A percentile compares a stretch with the other conserved stretches of the same genome.
Conservation (phyloP, 2,888 invertebrate genomes). For the Oegoconia quadripuncta region DNA sequence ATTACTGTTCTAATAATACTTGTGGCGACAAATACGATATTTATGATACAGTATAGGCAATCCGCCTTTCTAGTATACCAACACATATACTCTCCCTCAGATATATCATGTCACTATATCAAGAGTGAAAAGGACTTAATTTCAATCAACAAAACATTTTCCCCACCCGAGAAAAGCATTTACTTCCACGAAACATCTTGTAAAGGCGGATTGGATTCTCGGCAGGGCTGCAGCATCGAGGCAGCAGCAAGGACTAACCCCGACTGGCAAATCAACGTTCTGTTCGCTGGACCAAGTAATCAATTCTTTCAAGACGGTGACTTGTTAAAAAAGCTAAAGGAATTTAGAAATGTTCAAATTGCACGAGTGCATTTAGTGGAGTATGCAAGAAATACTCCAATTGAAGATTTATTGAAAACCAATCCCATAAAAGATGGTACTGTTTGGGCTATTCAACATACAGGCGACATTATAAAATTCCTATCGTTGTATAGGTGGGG, state of each 20-base stretch:
- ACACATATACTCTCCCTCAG: not conserved
- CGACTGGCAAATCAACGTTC: conserved; percentile 65
- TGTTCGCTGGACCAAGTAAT: not conserved
- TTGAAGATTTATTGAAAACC: conserved; percentile 62
- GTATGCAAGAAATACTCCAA: conserved; percentile 76
- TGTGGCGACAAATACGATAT: too few species aligned
- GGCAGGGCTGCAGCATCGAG: conserved; percentile 82
- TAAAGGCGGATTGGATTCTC: conserved; percentile 53
- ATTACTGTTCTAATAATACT: too few species aligned
- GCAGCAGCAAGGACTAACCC: conserved; percentile 80
- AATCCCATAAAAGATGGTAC: conserved; percentile 59
- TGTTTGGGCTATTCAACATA: conserved; percentile 66
- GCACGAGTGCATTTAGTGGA: conserved; percentile 45
- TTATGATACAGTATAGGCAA: too few species aligned
- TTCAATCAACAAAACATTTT: conserved; percentile 11
- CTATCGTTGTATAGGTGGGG: conserved; percentile 4
- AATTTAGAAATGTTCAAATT: not conserved
- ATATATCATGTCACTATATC: not conserved
- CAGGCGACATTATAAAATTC: not conserved
- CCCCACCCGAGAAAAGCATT: conserved; percentile 47
- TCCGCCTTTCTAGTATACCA: not conserved
- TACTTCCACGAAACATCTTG: conserved; percentile 82
- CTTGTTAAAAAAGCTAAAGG: not conserved
- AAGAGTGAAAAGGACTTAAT: not conserved
- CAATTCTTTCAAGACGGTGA: not conserved